phyloP scores from a whole-genome alignment of 1,140 invertebrate genomes.

The Piezodorus guildinii region DNA sequence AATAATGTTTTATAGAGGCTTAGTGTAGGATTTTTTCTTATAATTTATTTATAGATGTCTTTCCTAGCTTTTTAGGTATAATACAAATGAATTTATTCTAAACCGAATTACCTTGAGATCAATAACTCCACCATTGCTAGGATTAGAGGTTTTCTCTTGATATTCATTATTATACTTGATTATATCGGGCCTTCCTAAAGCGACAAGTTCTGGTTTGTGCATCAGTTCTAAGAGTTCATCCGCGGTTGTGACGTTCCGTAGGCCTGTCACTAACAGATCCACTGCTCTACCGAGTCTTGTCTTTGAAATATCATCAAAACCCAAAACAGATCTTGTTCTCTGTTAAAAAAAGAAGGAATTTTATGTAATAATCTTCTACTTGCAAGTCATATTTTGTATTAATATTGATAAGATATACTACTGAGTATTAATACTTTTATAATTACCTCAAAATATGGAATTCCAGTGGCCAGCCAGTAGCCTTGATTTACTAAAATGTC shows the following conservation, averaged over 20 bases:
- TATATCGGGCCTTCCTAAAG: not conserved
- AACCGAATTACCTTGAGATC: slow-evolving; percentile 27
- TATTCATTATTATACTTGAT: slow-evolving; percentile 10
- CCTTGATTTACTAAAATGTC: slow-evolving; percentile 47
- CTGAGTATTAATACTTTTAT: not conserved
- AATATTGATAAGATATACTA: not conserved
- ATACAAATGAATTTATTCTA: too few relatives aligned
- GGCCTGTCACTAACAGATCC: not conserved
- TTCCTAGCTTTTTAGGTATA: too few relatives aligned
- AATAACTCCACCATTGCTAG: slow-evolving; percentile 22
- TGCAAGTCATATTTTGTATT: not conserved
- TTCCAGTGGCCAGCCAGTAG: slow-evolving; percentile 71
- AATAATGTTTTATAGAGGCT: too few relatives aligned
- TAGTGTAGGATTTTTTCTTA: too few relatives aligned
- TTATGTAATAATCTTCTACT: not conserved
- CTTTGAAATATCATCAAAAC: not conserved
- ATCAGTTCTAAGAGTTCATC: not conserved
- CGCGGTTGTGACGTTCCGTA: not conserved
- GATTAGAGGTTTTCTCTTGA: not conserved
- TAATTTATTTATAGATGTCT: too few relatives aligned
- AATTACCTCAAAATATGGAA: slow-evolving; percentile 55
- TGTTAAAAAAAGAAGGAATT: slow-evolving; percentile 22
- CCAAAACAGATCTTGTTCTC: slow-evolving; percentile 13
- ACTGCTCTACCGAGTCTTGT: not conserved
- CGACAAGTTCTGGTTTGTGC: not conserved